These are phyloP conservation scores for Gadopsis marmoratus DNA, from an alignment of 2,797 vertebrate species.

Conservation along the genomic window DNA sequence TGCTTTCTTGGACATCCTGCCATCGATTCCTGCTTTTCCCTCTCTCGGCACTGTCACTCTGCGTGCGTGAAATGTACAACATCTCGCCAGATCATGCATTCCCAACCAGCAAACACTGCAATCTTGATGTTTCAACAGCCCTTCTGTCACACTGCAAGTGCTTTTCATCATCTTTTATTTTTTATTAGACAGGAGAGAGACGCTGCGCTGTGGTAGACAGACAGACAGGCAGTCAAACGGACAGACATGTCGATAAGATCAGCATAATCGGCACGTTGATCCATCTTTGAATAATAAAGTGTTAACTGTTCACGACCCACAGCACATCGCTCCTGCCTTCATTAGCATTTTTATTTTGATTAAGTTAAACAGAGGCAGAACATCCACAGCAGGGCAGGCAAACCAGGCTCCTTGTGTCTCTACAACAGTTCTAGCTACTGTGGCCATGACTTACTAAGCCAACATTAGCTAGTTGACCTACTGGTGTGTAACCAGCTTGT, in stretches of 20 bases:
- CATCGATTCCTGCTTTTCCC: slow-evolving; percentile 77
- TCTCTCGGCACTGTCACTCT: slow-evolving; percentile 74
- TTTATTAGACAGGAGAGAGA: slow-evolving; percentile 29
- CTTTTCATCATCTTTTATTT: slow-evolving; percentile 44
- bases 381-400: neutral
- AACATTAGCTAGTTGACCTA: neutral
- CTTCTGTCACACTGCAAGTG: slow-evolving; percentile 38
- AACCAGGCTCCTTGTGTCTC: neutral
- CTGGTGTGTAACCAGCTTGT: neutral
- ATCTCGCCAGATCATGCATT: slow-evolving; percentile 59
- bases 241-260: slow-evolving; percentile 68
- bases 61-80: slow-evolving; percentile 69
- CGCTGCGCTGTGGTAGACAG: slow-evolving; percentile 29
- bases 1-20: slow-evolving; percentile 56
- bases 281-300: slow-evolving; percentile 64
- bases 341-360: slow-evolving; percentile 9
- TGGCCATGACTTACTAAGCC: neutral
- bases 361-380: neutral
- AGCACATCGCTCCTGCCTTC: neutral
- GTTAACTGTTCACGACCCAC: slow-evolving; percentile 6
- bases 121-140: slow-evolving; percentile 56
- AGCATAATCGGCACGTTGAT: slow-evolving; percentile 76
- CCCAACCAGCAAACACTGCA: slow-evolving; percentile 53
- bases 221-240: slow-evolving; percentile 49
- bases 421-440: neutral